Percentiles rank a stretch among this genome's conserved stretches.
phyloP scores from a whole-genome alignment of 1,140 invertebrate species.

The Lepidurus arcticus region DNA sequence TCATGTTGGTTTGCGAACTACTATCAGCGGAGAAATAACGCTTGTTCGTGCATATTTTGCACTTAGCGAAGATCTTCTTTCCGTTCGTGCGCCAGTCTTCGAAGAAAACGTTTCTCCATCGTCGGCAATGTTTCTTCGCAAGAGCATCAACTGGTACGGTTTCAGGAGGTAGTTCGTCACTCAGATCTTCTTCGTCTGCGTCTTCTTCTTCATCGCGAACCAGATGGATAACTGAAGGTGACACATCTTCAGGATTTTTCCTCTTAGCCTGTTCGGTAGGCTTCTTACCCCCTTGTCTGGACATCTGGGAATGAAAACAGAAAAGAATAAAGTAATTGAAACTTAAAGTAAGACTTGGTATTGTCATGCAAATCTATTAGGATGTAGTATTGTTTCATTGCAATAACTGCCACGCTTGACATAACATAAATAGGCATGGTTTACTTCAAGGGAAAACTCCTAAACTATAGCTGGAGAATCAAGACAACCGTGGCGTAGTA shows the following conservation, averaged over 20 bases:
- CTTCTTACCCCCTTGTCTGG: background rate
- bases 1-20: background rate
- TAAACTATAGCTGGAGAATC: background rate
- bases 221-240: background rate
- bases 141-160: background rate
- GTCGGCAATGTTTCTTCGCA: background rate
- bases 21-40: background rate
- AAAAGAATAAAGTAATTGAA: background rate
- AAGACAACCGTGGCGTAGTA: background rate
- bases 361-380: background rate
- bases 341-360: background rate
- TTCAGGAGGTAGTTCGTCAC: background rate
- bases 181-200: background rate
- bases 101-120: background rate
- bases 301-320: background rate
- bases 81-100: background rate
- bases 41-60: background rate
- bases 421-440: background rate
- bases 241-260: background rate
- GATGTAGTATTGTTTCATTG: background rate
- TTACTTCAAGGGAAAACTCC: background rate
- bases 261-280: background rate
- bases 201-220: background rate
- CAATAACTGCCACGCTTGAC: background rate
- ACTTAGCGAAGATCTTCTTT: background rate